Conservation (phyloP, 2,797 vertebrate genomes). For the Rhinoraja longicauda region DNA sequence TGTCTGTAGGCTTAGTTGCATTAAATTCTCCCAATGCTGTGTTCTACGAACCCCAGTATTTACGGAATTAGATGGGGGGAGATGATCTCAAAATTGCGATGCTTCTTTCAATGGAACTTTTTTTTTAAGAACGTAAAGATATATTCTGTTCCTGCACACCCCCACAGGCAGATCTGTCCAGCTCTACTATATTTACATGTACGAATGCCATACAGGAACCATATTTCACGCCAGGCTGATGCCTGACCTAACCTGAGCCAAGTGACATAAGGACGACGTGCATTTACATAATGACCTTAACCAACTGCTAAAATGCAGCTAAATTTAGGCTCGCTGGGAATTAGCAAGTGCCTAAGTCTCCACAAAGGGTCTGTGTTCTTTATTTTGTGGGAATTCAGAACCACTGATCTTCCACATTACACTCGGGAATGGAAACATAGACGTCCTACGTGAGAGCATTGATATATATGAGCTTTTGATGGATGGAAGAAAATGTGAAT, state of each 20-base stretch:
- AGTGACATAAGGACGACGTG: not conserved
- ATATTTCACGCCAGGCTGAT: not conserved
- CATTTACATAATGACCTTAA: not conserved
- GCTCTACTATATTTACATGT: not conserved
- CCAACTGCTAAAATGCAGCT: not conserved
- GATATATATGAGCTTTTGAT: not conserved
- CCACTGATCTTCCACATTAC: not conserved
- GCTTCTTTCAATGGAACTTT: not conserved
- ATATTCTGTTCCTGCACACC: not conserved
- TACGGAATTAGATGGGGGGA: not conserved
- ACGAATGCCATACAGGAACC: not conserved
- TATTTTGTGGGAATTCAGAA: not conserved
- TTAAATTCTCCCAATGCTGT: not conserved
- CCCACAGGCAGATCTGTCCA: not conserved
- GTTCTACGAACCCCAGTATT: not conserved
- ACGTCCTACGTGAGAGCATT: not conserved
- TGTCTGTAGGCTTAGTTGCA: not conserved
- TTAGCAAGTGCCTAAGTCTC: not conserved
- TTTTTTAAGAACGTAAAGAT: not conserved
- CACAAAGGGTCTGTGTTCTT: not conserved
- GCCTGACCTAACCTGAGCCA: not conserved
- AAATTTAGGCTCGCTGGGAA: not conserved
- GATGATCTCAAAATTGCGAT: not conserved
- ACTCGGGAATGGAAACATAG: not conserved
- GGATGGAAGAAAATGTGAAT: not conserved